phyloP scores from a whole-genome alignment of 2,113 vertebrate species.

The Ivindomyrus marchei region DNA sequence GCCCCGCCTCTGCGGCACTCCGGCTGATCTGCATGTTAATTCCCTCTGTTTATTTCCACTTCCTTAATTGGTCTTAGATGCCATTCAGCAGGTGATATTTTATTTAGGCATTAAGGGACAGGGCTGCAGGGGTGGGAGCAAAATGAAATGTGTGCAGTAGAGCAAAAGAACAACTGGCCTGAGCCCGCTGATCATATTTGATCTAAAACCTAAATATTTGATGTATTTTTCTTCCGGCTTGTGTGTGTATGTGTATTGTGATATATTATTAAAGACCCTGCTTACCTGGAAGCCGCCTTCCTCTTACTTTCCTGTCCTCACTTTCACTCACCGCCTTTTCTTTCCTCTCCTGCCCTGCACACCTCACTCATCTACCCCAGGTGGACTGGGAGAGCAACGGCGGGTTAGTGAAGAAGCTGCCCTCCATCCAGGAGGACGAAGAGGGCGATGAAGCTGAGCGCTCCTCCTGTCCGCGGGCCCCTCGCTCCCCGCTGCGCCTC shows the following conservation, averaged over 20 bases:
- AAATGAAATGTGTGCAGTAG: not conserved
- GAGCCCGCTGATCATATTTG: not conserved
- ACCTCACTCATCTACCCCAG: constrained; percentile 31
- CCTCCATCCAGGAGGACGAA: constrained; percentile 69
- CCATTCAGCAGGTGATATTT: not conserved
- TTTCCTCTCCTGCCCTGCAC: not conserved
- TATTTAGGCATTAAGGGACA: constrained; percentile 1
- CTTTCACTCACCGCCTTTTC: not conserved
- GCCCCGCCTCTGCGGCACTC: too few species aligned
- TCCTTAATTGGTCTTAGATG: not conserved
- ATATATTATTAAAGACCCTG: not conserved
- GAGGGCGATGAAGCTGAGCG: constrained; percentile 63
- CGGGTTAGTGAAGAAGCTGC: constrained; percentile 67
- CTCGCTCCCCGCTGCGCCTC: constrained; percentile 59
- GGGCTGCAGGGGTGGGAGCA: not conserved
- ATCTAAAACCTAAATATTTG: not conserved
- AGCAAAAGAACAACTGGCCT: not conserved
- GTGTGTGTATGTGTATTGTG: not conserved
- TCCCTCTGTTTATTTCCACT: not conserved
- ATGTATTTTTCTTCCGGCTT: not conserved
- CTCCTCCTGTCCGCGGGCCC: constrained; percentile 40
- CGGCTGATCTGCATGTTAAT: not conserved
- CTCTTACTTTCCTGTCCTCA: not conserved
- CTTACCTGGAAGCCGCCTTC: not conserved
- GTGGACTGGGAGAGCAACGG: constrained; percentile 69